phyloP scores from a whole-genome alignment of 2,113 vertebrate species.

The Rhinopithecus roxellana region DNA sequence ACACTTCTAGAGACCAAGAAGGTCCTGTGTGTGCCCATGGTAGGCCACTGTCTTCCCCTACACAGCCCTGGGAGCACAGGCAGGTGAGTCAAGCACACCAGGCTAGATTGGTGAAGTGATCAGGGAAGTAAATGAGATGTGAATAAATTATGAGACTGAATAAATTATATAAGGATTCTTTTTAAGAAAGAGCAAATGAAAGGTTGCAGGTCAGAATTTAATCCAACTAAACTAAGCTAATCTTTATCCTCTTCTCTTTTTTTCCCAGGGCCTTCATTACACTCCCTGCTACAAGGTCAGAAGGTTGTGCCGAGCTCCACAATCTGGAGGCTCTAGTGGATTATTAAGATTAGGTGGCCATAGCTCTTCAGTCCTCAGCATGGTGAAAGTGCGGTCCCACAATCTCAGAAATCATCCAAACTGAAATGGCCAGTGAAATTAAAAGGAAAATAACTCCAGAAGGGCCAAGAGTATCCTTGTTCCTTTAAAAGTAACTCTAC shows the following conservation, averaged over 20 bases:
- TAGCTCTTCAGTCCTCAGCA: background rate
- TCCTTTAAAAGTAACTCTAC: slow-evolving; percentile 67
- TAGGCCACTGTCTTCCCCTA: fast-evolving
- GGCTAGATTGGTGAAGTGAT: background rate
- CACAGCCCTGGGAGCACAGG: background rate
- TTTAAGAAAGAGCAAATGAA: slow-evolving; percentile 12
- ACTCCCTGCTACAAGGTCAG: background rate
- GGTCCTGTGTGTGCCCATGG: fast-evolving
- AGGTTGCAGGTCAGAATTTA: slow-evolving; percentile 25
- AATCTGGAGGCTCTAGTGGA: background rate
- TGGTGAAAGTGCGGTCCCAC: background rate
- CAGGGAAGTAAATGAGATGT: background rate
- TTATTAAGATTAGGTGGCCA: background rate
- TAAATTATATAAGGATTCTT: slow-evolving; percentile 14
- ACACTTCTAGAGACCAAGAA: background rate
- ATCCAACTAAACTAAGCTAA: background rate
- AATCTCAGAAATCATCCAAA: background rate
- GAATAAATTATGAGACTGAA: slow-evolving; percentile 37
- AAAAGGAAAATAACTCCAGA: slow-evolving; percentile 69
- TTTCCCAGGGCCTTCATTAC: background rate
- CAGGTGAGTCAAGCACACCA: background rate
- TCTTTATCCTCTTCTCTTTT: background rate
- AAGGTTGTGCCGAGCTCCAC: background rate
- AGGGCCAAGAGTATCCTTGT: slow-evolving; percentile 47
- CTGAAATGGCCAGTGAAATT: slow-evolving; percentile 48